phyloP scores from a whole-genome alignment of 2,888 invertebrate species.

The Neelides folsomi region DNA sequence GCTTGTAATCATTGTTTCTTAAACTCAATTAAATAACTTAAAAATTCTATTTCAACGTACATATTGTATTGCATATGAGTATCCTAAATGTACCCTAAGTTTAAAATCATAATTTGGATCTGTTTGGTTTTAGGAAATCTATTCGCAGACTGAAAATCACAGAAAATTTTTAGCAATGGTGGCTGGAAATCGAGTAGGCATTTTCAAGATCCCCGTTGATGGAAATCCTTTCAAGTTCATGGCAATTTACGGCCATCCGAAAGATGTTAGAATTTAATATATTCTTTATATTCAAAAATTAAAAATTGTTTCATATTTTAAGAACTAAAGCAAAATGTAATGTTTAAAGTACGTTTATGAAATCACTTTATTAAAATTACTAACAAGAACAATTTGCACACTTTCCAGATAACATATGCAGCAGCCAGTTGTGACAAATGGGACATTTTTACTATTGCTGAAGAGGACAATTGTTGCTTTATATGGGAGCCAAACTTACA shows the following conservation, averaged over 20 bases:
- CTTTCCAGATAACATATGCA: conserved; percentile 14
- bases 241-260: conserved; percentile 27
- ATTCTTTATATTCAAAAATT: neutral
- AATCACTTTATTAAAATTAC: neutral
- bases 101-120: no score
- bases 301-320: neutral
- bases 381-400: neutral
- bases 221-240: conserved; percentile 31
- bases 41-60: no score
- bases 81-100: no score
- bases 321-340: neutral
- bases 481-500: conserved; percentile 17
- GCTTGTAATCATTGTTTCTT: conserved; percentile 4
- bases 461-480: conserved; percentile 18
- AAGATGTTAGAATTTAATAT: conserved; percentile 4
- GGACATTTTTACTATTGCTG: conserved; percentile 23
- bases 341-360: neutral
- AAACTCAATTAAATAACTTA: no score
- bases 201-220: conserved; percentile 27
- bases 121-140: no score
- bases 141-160: neutral
- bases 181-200: conserved; percentile 23
- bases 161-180: conserved; percentile 22
- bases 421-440: conserved; percentile 12
- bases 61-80: no score